phyloP scores from a whole-genome alignment of 1,140 invertebrate genomes.

The Panagrolaimus sp. region DNA sequence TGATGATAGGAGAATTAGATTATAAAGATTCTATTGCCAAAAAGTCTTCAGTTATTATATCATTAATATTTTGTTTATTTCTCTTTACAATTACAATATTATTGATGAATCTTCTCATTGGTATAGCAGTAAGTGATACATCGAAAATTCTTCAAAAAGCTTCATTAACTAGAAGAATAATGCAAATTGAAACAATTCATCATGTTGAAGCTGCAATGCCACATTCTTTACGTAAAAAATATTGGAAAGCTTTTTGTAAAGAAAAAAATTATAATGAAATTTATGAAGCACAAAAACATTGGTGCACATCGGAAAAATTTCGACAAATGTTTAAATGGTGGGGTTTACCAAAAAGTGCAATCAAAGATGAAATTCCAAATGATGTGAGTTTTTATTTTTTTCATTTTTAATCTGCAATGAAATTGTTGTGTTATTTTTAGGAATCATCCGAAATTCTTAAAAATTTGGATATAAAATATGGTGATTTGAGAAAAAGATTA shows the following conservation, averaged over 20 bases:
- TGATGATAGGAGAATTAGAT: constrained; percentile 11
- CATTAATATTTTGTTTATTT: neutral
- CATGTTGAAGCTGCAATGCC: neutral
- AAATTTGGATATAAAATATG: no score
- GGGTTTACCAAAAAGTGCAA: no score
- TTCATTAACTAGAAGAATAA: neutral
- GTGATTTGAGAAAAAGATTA: no score
- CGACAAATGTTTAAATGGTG: no score
- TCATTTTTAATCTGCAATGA: no score
- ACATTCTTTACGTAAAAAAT: neutral
- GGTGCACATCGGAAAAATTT: no score
- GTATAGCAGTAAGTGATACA: neutral
- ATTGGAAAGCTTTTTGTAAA: neutral
- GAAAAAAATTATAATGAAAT: no score
- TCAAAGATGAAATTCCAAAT: no score
- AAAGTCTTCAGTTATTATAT: neutral
- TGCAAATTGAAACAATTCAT: neutral
- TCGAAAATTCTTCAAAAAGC: constrained; percentile 4
- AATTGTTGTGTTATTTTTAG: no score
- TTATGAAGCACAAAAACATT: no score
- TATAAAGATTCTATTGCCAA: neutral
- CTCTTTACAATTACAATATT: neutral
- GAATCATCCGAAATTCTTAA: no score
- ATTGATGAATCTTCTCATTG: constrained; percentile 1
- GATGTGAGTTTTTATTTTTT: no score